These are phyloP conservation scores for Ophion obscuratus DNA, from an alignment of 2,888 invertebrate species.

Conservation along the genomic window DNA sequence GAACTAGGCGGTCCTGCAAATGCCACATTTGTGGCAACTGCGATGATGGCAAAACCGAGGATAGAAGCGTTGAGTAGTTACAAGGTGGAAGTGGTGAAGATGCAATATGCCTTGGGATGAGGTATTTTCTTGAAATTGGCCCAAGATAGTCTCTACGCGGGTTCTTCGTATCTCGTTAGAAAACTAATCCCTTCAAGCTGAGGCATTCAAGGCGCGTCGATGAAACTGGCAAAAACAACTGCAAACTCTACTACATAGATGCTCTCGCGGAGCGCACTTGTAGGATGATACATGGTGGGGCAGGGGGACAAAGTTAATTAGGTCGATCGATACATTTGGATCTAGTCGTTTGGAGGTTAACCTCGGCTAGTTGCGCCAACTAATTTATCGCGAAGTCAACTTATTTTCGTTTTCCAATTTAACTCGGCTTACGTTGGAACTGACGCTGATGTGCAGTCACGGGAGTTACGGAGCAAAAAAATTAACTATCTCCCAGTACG, in stretches of 20 bases:
- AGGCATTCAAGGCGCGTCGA: not conserved
- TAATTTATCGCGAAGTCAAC: not conserved
- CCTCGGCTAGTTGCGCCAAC: not conserved
- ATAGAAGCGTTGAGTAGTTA: not conserved
- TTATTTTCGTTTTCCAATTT: not conserved
- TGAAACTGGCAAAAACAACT: not conserved
- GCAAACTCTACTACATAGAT: not conserved
- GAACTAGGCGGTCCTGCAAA: not conserved
- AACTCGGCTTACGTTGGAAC: not conserved
- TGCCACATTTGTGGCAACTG: not conserved
- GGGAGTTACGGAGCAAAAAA: not conserved
- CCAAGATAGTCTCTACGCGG: not conserved
- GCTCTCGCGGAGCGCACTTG: no score
- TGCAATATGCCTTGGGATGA: constrained; percentile 1
- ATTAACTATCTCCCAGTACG: not conserved
- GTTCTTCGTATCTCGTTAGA: not conserved
- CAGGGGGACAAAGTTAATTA: not conserved
- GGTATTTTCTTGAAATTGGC: not conserved
- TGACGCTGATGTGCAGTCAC: not conserved
- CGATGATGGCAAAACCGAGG: not conserved
- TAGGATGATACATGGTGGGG: not conserved
- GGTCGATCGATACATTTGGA: constrained; percentile 5
- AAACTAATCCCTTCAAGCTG: not conserved
- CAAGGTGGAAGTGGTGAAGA: not conserved
- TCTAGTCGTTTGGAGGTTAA: not conserved